phyloP scores from a whole-genome alignment of 2,888 invertebrate genomes.

The Mesopsocus fuscifrons region DNA sequence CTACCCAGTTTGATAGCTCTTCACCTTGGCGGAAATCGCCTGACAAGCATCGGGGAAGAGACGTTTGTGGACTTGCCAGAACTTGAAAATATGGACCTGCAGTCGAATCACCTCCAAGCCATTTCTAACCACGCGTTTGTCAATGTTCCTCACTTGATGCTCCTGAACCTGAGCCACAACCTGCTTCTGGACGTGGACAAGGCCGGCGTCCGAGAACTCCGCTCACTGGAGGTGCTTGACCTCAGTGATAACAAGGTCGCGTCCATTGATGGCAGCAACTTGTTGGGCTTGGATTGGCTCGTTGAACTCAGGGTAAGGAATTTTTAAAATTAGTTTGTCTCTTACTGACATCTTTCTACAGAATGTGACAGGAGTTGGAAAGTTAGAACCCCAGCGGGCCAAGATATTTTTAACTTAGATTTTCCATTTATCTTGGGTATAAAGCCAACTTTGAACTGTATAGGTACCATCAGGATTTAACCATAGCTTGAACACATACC shows the following conservation, averaged over 20 bases:
- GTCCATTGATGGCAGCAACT: slow-evolving; percentile 40
- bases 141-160: slow-evolving; percentile 54
- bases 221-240: slow-evolving; percentile 68
- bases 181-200: slow-evolving; percentile 53
- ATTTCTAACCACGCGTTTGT: slow-evolving; percentile 57
- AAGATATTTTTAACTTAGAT: too few species aligned
- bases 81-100: slow-evolving; percentile 53
- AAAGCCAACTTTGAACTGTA: too few species aligned
- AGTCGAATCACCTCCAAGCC: slow-evolving; percentile 55
- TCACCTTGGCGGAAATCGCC: slow-evolving; percentile 31
- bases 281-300: slow-evolving; percentile 64
- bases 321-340: too few species aligned
- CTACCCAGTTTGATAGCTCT: slow-evolving; percentile 49
- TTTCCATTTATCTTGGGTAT: too few species aligned
- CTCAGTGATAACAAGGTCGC: slow-evolving; percentile 59
- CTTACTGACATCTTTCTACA: too few species aligned
- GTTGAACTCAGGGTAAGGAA: slow-evolving; percentile 49
- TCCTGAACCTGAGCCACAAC: slow-evolving; percentile 69
- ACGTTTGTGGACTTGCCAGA: slow-evolving; percentile 59
- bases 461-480: too few species aligned
- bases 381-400: too few species aligned
- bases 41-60: slow-evolving; percentile 40
- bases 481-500: too few species aligned
- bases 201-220: slow-evolving; percentile 49
- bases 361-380: too few species aligned